A percentile compares a stretch with the other conserved stretches of the same genome.
These are phyloP conservation scores for Pheosia gnoma DNA, from an alignment of 2,888 invertebrate species.

Conservation along the genomic window DNA sequence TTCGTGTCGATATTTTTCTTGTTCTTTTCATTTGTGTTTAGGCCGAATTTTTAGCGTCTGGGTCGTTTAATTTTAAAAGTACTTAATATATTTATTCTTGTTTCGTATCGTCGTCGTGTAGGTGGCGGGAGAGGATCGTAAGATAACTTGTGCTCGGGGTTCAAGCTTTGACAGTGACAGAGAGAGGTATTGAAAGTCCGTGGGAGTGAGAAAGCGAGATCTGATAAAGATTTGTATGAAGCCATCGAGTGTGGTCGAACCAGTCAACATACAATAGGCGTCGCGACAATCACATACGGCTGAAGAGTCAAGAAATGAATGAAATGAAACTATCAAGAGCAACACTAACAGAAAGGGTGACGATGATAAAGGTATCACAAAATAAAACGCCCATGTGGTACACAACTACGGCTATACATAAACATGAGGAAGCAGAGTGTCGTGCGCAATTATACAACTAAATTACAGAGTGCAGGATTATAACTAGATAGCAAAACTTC, in stretches of 20 bases:
- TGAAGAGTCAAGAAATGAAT: slow-evolving; percentile 75
- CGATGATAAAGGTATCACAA: slow-evolving; percentile 84
- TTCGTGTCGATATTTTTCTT: slow-evolving; percentile 61
- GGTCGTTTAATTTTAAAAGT: slow-evolving; percentile 43
- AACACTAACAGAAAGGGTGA: slow-evolving; percentile 82
- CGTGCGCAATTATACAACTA: slow-evolving; percentile 69
- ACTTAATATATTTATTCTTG: slow-evolving; percentile 28
- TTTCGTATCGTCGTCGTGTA: slow-evolving; percentile 61
- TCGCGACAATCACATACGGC: slow-evolving; percentile 78
- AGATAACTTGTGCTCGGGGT: slow-evolving; percentile 70
- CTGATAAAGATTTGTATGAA: slow-evolving; percentile 66
- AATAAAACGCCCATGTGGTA: slow-evolving; percentile 82
- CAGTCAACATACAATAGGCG: slow-evolving; percentile 62
- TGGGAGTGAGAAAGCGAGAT: slow-evolving; percentile 75
- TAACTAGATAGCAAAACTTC: slow-evolving; percentile 55
- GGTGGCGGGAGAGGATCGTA: slow-evolving; percentile 53
- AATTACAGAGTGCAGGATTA: slow-evolving; percentile 56
- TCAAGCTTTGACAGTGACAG: slow-evolving; percentile 75
- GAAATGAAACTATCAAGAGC: slow-evolving; percentile 82
- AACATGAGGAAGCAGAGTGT: slow-evolving; percentile 73
- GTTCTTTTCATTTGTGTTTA: slow-evolving; percentile 57
- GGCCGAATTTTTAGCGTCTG: slow-evolving; percentile 64
- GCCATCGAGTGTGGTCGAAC: slow-evolving; percentile 65
- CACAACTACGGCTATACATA: slow-evolving; percentile 59
- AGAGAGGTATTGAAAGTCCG: slow-evolving; percentile 69